Evolutionary conservation across 2,888 invertebrate species (phyloP).

Genomic region (Tinea trinotella): DNA sequence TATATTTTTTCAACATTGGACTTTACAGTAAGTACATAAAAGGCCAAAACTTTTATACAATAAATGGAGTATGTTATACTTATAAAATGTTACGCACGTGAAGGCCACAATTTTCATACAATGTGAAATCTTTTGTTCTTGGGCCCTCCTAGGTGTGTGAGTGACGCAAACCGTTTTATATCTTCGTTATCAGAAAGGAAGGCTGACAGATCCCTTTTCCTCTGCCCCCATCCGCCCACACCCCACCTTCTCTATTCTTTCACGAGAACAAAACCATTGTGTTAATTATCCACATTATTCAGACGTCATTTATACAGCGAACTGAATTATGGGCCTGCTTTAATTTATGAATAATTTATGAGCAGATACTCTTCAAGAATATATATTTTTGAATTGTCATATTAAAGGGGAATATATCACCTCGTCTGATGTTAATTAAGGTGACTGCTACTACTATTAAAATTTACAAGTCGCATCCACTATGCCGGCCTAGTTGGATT

Average conservation of each 20-base stretch:
- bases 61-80: no score
- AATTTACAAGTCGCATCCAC: no score
- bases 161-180: constrained; percentile 17
- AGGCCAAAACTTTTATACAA: no score
- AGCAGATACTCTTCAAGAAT: neutral
- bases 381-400: no score
- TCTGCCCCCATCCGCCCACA: neutral
- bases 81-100: neutral
- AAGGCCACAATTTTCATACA: constrained; percentile 2
- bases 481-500: no score
- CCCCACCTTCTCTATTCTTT: constrained; percentile 5
- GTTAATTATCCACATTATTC: constrained; percentile 19
- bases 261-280: constrained; percentile 19
- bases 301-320: constrained; percentile 14
- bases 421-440: no score
- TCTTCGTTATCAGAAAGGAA: constrained; percentile 15
- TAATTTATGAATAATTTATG: neutral
- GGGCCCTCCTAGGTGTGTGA: constrained; percentile 12
- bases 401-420: no score
- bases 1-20: no score
- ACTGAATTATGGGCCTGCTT: constrained; percentile 1
- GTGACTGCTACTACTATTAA: no score
- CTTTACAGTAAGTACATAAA: no score
- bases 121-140: constrained; percentile 8
- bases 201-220: constrained; percentile 15